phyloP scores from a whole-genome alignment of 2,888 invertebrate genomes.

The Drosophila hawaiiensis region DNA sequence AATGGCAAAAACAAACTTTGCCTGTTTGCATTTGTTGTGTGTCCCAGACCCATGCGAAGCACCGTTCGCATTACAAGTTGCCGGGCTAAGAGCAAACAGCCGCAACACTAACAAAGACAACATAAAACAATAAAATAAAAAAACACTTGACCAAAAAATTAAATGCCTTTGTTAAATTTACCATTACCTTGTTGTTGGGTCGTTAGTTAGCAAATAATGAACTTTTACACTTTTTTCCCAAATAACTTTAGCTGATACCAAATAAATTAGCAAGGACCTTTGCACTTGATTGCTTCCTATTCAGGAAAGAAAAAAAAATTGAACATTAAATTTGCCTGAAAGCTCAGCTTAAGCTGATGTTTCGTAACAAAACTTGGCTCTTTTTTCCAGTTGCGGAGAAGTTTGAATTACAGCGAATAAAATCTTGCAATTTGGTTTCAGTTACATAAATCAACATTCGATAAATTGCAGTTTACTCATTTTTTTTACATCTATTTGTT shows the following conservation, averaged over 20 bases:
- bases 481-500: not conserved
- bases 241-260: slow-evolving; percentile 12
- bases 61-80: slow-evolving; percentile 43
- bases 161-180: slow-evolving; percentile 36
- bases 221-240: slow-evolving; percentile 10
- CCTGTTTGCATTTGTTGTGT: slow-evolving; percentile 69
- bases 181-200: slow-evolving; percentile 15
- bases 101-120: slow-evolving; percentile 4
- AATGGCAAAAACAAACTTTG: slow-evolving; percentile 67
- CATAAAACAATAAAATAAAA: not conserved
- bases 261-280: slow-evolving; percentile 3
- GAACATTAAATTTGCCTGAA: not conserved
- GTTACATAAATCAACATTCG: not conserved
- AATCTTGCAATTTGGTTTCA: not conserved
- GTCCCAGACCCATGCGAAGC: slow-evolving; percentile 40
- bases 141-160: slow-evolving; percentile 15
- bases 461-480: not conserved
- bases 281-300: slow-evolving; percentile 28
- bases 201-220: slow-evolving; percentile 44
- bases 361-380: not conserved
- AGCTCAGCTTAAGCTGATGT: not conserved
- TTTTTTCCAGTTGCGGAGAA: not conserved
- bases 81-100: slow-evolving; percentile 33
- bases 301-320: not conserved
- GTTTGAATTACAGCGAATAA: not conserved